A percentile compares a stretch with the other conserved stretches of the same genome.
Evolutionary conservation across 1,140 invertebrate genomes (phyloP).

Genomic region (Elysia chlorotica): DNA sequence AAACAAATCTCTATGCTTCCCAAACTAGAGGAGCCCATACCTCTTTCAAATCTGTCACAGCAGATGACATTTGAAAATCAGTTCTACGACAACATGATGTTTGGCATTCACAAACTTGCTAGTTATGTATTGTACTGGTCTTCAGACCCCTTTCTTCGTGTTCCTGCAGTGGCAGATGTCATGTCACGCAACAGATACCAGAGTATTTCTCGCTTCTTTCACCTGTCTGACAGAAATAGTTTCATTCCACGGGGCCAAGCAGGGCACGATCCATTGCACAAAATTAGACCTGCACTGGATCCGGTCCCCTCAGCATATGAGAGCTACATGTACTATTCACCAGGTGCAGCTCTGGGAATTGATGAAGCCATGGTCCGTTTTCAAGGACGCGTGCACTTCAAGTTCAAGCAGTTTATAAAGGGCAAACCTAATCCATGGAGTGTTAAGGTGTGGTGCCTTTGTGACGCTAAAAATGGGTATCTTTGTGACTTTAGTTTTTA

Average conservation of each 20-base stretch:
- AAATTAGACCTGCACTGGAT: constrained; percentile 29
- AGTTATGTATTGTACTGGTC: constrained; percentile 23
- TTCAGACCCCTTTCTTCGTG: constrained; percentile 18
- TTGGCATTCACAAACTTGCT: constrained; percentile 21
- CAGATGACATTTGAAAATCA: neutral
- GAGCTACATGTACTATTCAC: neutral
- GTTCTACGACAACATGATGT: neutral
- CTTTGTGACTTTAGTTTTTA: neutral
- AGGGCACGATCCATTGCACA: constrained; percentile 29
- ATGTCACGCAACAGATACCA: constrained; percentile 27
- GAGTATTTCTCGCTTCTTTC: constrained; percentile 34
- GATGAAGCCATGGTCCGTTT: constrained; percentile 24
- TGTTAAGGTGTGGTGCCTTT: constrained; percentile 16
- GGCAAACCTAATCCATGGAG: constrained; percentile 16
- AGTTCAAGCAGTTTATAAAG: constrained; percentile 20
- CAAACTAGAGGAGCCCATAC: neutral
- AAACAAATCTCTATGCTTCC: neutral
- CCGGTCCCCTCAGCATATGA: neutral
- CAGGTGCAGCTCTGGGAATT: neutral
- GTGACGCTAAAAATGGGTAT: neutral
- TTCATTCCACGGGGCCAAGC: constrained; percentile 1
- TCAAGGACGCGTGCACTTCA: constrained; percentile 12
- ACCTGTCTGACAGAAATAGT: constrained; percentile 11
- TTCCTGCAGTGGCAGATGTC: constrained; percentile 13
- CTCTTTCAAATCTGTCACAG: neutral